These are phyloP conservation scores for Yponomeuta evonymella DNA, from an alignment of 2,888 invertebrate species.

Conservation along the genomic window DNA sequence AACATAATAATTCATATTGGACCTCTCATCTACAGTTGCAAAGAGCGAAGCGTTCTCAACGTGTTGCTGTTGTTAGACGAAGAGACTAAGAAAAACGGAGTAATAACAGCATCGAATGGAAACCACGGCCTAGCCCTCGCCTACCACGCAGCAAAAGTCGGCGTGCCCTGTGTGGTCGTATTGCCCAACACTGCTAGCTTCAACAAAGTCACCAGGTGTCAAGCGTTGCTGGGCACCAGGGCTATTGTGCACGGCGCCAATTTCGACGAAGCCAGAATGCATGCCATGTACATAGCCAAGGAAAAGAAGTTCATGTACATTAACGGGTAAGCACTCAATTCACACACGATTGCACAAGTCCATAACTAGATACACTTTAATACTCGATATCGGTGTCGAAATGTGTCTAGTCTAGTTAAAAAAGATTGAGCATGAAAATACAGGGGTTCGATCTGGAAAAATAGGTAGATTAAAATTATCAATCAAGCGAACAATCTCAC, in stretches of 20 bases:
- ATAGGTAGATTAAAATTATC: too few species aligned
- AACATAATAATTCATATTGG: background rate
- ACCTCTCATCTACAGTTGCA: slow-evolving; percentile 79
- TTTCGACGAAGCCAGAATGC: slow-evolving; percentile 85
- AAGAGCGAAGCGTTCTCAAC: slow-evolving; percentile 94
- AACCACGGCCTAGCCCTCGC: slow-evolving; percentile 90
- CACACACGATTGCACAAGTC: too few species aligned
- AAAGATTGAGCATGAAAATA: too few species aligned
- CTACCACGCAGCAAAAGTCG: slow-evolving; percentile 82
- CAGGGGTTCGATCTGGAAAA: too few species aligned
- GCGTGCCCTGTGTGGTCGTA: slow-evolving; percentile 86
- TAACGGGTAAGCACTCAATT: slow-evolving; percentile 81
- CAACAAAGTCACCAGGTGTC: slow-evolving; percentile 91
- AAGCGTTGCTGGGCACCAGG: slow-evolving; percentile 82
- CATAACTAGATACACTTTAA: too few species aligned
- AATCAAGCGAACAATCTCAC: too few species aligned
- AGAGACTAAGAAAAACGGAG: slow-evolving; percentile 85
- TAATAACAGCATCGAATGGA: slow-evolving; percentile 92
- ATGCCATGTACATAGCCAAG: slow-evolving; percentile 83
- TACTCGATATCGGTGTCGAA: too few species aligned
- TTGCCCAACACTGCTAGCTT: slow-evolving; percentile 93
- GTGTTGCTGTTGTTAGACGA: slow-evolving; percentile 82
- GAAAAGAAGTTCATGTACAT: slow-evolving; percentile 86
- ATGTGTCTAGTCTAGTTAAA: too few species aligned
- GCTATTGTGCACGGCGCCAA: slow-evolving; percentile 86